A percentile compares a stretch with the other conserved stretches of the same genome.
These are phyloP conservation scores for Amphipyra berbera DNA, from an alignment of 2,888 invertebrate species.

Conservation along the genomic window DNA sequence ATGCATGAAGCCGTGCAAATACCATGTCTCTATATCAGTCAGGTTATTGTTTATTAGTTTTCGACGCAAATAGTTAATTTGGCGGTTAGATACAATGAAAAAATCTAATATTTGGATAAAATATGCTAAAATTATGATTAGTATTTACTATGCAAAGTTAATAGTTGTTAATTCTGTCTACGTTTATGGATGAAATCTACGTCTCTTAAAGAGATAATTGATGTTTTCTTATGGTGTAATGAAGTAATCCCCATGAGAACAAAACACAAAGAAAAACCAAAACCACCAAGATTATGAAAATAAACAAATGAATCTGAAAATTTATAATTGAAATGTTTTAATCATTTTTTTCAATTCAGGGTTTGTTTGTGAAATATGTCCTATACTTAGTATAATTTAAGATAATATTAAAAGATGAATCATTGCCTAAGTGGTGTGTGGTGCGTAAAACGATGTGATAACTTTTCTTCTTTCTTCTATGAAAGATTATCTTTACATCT, in stretches of 20 bases:
- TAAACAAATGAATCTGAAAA: slow-evolving; percentile 22
- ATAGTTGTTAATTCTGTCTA: slow-evolving; percentile 43
- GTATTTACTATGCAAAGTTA: slow-evolving; percentile 44
- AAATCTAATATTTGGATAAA: slow-evolving; percentile 22
- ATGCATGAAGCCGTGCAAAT: slow-evolving; percentile 51
- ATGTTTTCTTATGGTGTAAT: neutral
- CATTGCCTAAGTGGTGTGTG: no score
- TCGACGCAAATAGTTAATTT: slow-evolving; percentile 25
- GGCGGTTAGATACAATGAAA: slow-evolving; percentile 22
- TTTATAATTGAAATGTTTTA: slow-evolving; percentile 16
- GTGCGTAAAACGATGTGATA: no score
- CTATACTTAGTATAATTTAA: neutral
- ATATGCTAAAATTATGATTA: slow-evolving; percentile 41
- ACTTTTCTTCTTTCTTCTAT: no score
- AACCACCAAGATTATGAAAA: slow-evolving; percentile 36
- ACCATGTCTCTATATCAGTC: slow-evolving; percentile 14
- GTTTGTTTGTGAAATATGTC: slow-evolving; percentile 23
- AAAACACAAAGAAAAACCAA: slow-evolving; percentile 13
- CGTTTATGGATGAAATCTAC: slow-evolving; percentile 15
- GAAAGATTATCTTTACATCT: no score
- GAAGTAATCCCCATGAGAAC: slow-evolving; percentile 15
- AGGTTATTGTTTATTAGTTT: slow-evolving; percentile 28
- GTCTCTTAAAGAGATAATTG: neutral
- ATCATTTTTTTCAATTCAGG: slow-evolving; percentile 19
- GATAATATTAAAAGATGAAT: no score